Conservation (phyloP, 2,113 vertebrate genomes). For the Nematolebias whitei region DNA sequence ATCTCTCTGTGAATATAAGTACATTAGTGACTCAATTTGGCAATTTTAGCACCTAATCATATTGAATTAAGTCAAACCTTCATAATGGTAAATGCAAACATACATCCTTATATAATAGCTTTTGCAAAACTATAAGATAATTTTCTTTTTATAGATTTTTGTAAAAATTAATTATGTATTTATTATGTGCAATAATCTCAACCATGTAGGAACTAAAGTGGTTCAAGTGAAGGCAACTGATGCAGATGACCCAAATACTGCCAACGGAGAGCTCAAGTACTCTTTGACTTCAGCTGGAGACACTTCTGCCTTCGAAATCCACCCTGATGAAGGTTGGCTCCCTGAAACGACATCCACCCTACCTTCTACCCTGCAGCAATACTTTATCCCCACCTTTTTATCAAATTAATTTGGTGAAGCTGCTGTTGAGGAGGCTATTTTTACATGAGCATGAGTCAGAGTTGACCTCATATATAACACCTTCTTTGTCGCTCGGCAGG, state of each 20-base stretch:
- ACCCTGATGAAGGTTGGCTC: slow-evolving; percentile 80
- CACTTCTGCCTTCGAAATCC: slow-evolving; percentile 80
- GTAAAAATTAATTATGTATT: too few relatives aligned
- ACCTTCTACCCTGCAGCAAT: neutral
- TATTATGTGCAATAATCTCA: neutral
- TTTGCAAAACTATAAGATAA: too few relatives aligned
- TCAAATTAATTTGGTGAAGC: neutral
- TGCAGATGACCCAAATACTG: slow-evolving; percentile 87
- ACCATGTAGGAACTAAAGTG: slow-evolving; percentile 82
- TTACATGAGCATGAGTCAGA: slow-evolving; percentile 31
- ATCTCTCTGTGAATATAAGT: slow-evolving; percentile 13
- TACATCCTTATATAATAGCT: too few relatives aligned
- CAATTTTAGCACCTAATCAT: slow-evolving; percentile 21
- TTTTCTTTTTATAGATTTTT: too few relatives aligned
- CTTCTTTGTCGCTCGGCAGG: slow-evolving; percentile 60
- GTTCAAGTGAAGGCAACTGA: slow-evolving; percentile 86
- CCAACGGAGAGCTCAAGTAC: slow-evolving; percentile 84
- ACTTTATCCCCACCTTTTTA: neutral
- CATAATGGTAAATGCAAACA: neutral
- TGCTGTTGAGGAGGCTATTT: slow-evolving; percentile 10
- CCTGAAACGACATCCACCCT: neutral
- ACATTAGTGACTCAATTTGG: slow-evolving; percentile 4
- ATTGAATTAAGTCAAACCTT: neutral
- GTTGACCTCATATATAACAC: slow-evolving; percentile 35
- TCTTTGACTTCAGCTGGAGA: slow-evolving; percentile 77